Evolutionary conservation across 1,140 invertebrate genomes (phyloP).

Genomic region (Chelonus insularis): DNA sequence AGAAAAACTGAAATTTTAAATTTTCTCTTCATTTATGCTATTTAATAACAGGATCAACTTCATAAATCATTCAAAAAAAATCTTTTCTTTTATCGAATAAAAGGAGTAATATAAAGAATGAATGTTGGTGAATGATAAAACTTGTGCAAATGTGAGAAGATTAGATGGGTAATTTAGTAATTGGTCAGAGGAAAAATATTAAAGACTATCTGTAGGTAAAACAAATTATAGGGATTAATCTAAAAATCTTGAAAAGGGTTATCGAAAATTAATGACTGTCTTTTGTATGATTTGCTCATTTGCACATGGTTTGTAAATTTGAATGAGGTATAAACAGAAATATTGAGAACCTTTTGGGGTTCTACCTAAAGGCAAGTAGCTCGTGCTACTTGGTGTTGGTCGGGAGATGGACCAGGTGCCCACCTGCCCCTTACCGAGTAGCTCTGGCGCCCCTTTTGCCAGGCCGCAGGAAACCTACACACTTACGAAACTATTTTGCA

Average conservation of each 20-base stretch:
- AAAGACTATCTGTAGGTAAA: constrained; percentile 11
- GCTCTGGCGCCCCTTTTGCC: constrained; percentile 36
- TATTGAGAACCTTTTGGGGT: constrained; percentile 35
- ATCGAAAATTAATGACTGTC: too few species aligned
- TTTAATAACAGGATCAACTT: too few species aligned
- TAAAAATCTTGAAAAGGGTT: background rate
- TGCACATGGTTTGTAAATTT: too few species aligned
- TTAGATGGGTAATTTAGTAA: background rate
- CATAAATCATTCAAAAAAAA: too few species aligned
- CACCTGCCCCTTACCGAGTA: constrained; percentile 44
- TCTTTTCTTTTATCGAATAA: too few species aligned
- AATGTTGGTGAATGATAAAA: too few species aligned
- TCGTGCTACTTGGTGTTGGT: constrained; percentile 24
- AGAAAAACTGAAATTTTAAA: too few species aligned
- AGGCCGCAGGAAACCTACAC: constrained; percentile 13
- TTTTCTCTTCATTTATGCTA: too few species aligned
- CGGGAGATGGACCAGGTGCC: constrained; percentile 42
- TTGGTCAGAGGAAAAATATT: background rate
- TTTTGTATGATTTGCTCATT: too few species aligned
- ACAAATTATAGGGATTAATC: background rate
- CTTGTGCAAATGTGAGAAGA: too few species aligned
- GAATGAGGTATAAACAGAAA: background rate
- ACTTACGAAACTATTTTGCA: constrained; percentile 2
- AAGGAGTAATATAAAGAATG: too few species aligned
- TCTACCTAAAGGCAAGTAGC: constrained; percentile 27